Evolutionary conservation across 1,140 invertebrate species (phyloP).

Genomic region (Planococcus citri): DNA sequence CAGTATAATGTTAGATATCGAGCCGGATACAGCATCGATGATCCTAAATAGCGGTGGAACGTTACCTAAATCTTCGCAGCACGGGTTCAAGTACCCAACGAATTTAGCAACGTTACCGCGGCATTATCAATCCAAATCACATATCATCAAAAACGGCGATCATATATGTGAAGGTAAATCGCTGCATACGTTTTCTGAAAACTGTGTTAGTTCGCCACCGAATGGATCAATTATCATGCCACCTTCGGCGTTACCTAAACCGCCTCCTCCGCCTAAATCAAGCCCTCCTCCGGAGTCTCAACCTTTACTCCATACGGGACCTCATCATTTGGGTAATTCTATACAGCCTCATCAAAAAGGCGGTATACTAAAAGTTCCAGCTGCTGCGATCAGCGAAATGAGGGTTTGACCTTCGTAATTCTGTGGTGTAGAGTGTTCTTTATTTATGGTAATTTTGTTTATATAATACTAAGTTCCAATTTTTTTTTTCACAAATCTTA

Average conservation of each 20-base stretch:
- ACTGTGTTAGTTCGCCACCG: conserved; percentile 33
- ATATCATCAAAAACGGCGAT: conserved; percentile 34
- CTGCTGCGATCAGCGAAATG: conserved; percentile 26
- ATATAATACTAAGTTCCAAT: not conserved
- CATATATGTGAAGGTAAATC: conserved; percentile 30
- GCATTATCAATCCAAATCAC: conserved; percentile 14
- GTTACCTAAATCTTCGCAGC: conserved; percentile 23
- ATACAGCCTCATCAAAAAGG: conserved; percentile 11
- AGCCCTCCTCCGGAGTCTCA: conserved; percentile 45
- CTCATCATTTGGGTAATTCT: not conserved
- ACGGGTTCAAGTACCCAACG: not conserved
- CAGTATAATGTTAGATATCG: conserved; percentile 63
- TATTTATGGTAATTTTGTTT: not conserved
- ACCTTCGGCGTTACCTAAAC: conserved; percentile 41
- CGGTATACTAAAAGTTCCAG: conserved; percentile 24
- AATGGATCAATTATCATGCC: conserved; percentile 39
- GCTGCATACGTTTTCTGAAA: conserved; percentile 21
- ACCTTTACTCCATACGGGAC: conserved; percentile 33
- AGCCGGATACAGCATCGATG: conserved; percentile 54
- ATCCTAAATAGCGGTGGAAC: conserved; percentile 41
- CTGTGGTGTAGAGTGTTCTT: too few species aligned
- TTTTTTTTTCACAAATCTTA: not conserved
- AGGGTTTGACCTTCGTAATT: conserved; percentile 22
- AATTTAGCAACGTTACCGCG: conserved; percentile 23
- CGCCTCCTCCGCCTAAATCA: conserved; percentile 41